These are phyloP conservation scores for Arizona elegans DNA, from an alignment of 2,113 vertebrate genomes.

Conservation along the genomic window DNA sequence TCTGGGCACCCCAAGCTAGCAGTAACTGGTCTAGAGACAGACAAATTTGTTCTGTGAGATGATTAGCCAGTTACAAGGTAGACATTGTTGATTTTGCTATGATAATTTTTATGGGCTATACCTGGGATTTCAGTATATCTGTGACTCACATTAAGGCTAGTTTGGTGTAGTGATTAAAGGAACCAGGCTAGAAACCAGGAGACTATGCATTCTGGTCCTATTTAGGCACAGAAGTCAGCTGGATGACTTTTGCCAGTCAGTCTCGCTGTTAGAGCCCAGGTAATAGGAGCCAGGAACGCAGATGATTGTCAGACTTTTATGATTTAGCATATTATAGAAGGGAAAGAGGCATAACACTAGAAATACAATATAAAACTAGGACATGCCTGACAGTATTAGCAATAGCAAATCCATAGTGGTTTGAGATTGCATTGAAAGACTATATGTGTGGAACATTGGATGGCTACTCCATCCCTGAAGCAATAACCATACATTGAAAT, in stretches of 20 bases:
- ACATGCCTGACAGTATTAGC: neutral
- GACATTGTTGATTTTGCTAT: neutral
- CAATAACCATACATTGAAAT: neutral
- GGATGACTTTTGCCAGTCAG: neutral
- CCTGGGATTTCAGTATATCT: neutral
- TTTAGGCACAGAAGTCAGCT: neutral
- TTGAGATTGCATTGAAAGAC: neutral
- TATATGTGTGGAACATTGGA: neutral
- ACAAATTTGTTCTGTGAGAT: neutral
- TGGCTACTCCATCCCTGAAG: neutral
- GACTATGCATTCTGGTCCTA: neutral
- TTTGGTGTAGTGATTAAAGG: neutral
- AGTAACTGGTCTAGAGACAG: neutral
- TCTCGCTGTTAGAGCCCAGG: neutral
- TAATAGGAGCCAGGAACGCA: neutral
- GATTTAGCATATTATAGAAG: neutral
- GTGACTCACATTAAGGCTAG: neutral
- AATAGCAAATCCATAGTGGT: neutral
- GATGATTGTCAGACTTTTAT: neutral
- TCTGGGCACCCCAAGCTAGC: neutral
- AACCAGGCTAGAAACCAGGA: neutral
- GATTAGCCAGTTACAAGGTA: neutral
- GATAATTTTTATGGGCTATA: neutral
- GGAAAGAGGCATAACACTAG: neutral
- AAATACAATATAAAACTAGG: neutral